Evolutionary conservation across 2,888 invertebrate genomes (phyloP), one percentile per base, ranked within the genome.

Genomic region (Trisateles emortualis): DNA sequence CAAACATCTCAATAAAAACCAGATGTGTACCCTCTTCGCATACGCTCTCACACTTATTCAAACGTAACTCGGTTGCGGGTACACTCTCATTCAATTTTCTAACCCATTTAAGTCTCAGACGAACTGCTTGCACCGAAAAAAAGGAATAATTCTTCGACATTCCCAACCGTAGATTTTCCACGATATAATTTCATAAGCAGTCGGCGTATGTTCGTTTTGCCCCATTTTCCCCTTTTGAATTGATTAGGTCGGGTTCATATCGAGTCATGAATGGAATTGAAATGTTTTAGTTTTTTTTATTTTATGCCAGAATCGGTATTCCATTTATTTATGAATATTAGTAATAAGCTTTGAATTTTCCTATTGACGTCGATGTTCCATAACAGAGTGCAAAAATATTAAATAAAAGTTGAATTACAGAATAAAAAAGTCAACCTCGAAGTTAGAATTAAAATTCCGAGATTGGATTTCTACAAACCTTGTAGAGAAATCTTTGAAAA

Each of bases 81-180:
- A 83, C 79, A 83, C 76, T 81, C 79, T 90, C 88, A 92, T 89
- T 91, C 90, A 91, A 92, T 92, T 92, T 92, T 92, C 92, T 92
- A 92, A 92, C 92, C 92, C 92, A 92, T 92, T 92, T 92, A 88
- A 90, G 86, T 84, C 87, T 85, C 90, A 90, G 91, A 90, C 90
- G 85, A 76, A 85, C 83, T 83, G 83, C 81, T 81, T 81, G 83
- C 78, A 76, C 74, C 75, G 68, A 83, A 81, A 82, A 79, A 75
- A 76, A 76, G 70, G 67, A 79, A 84, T 85, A 83, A 86, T 83
- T 81, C 78, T 72, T 79, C 84, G 75, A 81, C 81, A 81, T 84
- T 74, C 56, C 68, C 59, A 75, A 79, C 84, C 83, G 87, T 86
- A 84, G 86, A 87, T 87, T 90, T 89, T 88, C 84, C 84, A 81